Conservation (phyloP, 2,113 vertebrate genomes). For the Antennarius striatus region DNA sequence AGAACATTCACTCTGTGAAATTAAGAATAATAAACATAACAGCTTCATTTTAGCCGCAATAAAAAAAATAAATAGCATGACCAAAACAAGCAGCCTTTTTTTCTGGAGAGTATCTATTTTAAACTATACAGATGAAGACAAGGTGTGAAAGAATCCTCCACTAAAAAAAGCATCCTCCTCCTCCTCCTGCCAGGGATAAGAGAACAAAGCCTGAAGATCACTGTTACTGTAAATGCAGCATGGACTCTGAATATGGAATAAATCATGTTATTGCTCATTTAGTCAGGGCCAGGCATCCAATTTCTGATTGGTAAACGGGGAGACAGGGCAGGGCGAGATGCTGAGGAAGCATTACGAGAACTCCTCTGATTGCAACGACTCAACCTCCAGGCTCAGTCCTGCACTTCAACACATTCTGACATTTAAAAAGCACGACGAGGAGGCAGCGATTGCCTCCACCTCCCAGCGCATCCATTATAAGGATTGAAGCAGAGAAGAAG, state of each 20-base stretch:
- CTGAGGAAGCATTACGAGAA: constrained; percentile 14
- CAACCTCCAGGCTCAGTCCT: too few species aligned
- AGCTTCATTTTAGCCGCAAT: constrained; percentile 29
- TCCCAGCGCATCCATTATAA: too few species aligned
- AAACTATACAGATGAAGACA: background rate
- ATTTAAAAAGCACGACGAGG: too few species aligned
- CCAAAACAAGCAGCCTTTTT: background rate
- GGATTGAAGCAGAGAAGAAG: too few species aligned
- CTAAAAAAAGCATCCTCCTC: constrained; percentile 9
- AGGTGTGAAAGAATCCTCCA: constrained; percentile 3
- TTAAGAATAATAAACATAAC: constrained; percentile 27
- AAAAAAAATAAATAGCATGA: constrained; percentile 9
- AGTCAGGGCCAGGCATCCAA: constrained; percentile 13
- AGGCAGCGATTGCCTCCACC: too few species aligned
- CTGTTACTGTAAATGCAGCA: constrained; percentile 54
- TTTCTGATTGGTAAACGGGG: constrained; percentile 46
- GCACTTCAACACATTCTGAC: too few species aligned
- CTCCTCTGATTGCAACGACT: background rate
- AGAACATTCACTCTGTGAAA: constrained; percentile 39
- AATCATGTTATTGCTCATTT: constrained; percentile 65
- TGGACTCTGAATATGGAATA: constrained; percentile 43
- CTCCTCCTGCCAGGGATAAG: constrained; percentile 26
- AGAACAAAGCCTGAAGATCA: constrained; percentile 59
- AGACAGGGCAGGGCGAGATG: constrained; percentile 56
- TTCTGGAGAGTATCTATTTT: background rate